phyloP scores from a whole-genome alignment of 2,888 invertebrate species.

The Monochamus alternatus region DNA sequence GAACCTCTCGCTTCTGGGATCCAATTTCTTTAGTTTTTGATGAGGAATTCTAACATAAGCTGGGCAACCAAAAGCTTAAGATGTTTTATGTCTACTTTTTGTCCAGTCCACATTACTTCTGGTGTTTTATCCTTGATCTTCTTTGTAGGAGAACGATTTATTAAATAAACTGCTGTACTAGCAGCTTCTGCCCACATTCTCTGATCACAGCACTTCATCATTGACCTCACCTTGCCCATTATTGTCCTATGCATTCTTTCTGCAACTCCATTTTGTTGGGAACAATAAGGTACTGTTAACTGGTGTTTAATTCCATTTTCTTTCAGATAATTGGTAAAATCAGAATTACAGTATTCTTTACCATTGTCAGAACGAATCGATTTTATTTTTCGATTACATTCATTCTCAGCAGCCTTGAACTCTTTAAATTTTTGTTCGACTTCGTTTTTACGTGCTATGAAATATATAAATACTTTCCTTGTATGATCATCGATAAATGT shows the following conservation, averaged over 20 bases:
- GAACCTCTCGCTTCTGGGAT: constrained; percentile 37
- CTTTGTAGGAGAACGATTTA: constrained; percentile 35
- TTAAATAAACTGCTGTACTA: constrained; percentile 39
- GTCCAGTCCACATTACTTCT: constrained; percentile 43
- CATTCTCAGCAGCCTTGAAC: no score
- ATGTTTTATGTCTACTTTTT: constrained; percentile 38
- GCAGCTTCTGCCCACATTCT: constrained; percentile 42
- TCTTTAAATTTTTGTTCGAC: no score
- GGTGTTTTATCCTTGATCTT: constrained; percentile 38
- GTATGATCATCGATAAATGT: neutral
- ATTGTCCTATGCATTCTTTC: constrained; percentile 40
- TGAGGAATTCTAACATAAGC: constrained; percentile 40
- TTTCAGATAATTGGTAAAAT: no score
- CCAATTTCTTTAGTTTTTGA: constrained; percentile 38
- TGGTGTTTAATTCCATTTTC: no score
- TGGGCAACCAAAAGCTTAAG: constrained; percentile 3
- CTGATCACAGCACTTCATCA: constrained; percentile 29
- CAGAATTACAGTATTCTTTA: no score
- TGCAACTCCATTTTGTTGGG: no score
- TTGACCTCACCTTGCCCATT: constrained; percentile 36
- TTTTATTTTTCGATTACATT: no score
- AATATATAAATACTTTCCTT: constrained; percentile 10
- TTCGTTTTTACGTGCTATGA: neutral
- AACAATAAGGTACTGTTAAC: no score
- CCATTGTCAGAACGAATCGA: no score